phyloP scores from a whole-genome alignment of 1,140 invertebrate genomes.

The Lucilia sericata region DNA sequence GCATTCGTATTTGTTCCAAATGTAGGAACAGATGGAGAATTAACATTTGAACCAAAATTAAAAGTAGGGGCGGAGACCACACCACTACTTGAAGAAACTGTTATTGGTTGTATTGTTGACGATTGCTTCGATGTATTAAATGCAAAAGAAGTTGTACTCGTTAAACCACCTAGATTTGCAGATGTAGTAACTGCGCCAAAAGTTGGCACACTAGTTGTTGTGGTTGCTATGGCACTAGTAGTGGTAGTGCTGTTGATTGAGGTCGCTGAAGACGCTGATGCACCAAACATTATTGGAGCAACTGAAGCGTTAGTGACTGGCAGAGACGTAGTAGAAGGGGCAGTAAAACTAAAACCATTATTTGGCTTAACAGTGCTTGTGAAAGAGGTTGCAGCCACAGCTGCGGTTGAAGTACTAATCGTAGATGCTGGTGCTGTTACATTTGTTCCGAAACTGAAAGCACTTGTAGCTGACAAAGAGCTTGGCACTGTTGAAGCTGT shows the following conservation, averaged over 20 bases:
- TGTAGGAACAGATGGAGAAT: background rate
- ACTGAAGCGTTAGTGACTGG: conserved; percentile 11
- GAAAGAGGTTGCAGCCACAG: no score
- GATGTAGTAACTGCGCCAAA: background rate
- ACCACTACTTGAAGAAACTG: background rate
- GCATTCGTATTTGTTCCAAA: background rate
- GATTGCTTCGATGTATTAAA: background rate
- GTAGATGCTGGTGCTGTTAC: conserved; percentile 31
- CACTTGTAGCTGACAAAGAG: conserved; percentile 21
- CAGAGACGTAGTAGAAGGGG: background rate
- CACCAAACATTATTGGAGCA: conserved; percentile 48
- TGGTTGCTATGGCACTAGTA: background rate
- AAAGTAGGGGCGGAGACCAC: background rate
- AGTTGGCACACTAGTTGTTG: background rate
- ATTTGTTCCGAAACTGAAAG: conserved; percentile 13
- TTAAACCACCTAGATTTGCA: background rate
- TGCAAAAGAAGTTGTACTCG: background rate
- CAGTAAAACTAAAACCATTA: background rate
- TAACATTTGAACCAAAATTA: background rate
- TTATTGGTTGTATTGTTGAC: background rate
- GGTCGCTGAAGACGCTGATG: conserved; percentile 40
- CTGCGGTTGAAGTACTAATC: conserved; percentile 31
- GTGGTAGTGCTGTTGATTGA: background rate
- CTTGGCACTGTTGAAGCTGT: conserved; percentile 42
- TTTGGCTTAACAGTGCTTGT: conserved; percentile 43